Evolutionary conservation across 2,113 vertebrate genomes (phyloP).

Genomic region (Reinhardtius hippoglossoides): DNA sequence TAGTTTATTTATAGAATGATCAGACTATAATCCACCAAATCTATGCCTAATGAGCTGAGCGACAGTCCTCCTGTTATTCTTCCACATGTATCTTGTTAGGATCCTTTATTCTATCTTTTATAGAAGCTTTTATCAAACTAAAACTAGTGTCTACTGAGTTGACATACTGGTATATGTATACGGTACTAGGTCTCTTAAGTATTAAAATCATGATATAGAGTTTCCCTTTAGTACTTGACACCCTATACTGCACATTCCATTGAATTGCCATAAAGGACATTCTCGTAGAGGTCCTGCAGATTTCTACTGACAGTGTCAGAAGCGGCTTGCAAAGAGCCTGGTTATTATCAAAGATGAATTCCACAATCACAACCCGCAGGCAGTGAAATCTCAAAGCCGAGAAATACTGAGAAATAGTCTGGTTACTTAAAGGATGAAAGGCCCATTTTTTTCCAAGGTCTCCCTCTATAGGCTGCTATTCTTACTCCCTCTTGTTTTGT

Average conservation of each 20-base stretch:
- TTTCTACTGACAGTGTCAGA: conserved; percentile 39
- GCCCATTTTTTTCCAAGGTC: conserved; percentile 29
- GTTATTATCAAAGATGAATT: conserved; percentile 65
- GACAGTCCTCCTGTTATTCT: conserved; percentile 29
- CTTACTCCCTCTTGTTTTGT: neutral
- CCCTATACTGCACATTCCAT: conserved; percentile 12
- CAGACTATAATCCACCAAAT: conserved; percentile 53
- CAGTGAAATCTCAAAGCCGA: conserved; percentile 19
- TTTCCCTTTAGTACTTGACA: conserved; percentile 6
- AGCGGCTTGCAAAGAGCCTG: conserved; percentile 43
- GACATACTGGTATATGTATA: conserved; percentile 9
- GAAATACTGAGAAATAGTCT: conserved; percentile 20
- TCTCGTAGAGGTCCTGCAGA: conserved; percentile 15
- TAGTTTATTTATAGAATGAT: conserved; percentile 57
- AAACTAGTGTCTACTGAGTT: neutral
- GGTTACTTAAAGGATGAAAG: conserved; percentile 35
- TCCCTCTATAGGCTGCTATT: conserved; percentile 9
- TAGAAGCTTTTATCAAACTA: conserved; percentile 3
- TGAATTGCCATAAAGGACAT: neutral
- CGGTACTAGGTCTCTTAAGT: neutral
- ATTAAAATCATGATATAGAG: neutral
- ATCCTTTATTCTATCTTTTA: neutral
- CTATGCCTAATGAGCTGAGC: conserved; percentile 54
- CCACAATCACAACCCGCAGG: conserved; percentile 46
- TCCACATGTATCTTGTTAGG: conserved; percentile 2